These are phyloP conservation scores for Felis catus DNA, from an alignment of 2,113 vertebrate species.

Conservation along the genomic window F.catus_Fca126_mat1.0 CM031416.1:76440501-76441000, in stretches of 20 bases:
- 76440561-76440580: not conserved
- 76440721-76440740: not conserved
- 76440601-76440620: not conserved
- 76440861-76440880: not conserved
- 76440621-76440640: not conserved
- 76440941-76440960: not conserved
- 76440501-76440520: not conserved
- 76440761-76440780: not conserved
- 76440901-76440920: slow-evolving; percentile 16
- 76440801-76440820: not conserved
- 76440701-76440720: not conserved
- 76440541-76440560: not conserved
- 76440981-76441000: not conserved
- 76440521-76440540: not conserved
- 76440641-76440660: not conserved
- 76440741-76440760: not conserved
- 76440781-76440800: not conserved
- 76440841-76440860: not conserved
- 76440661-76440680: not conserved
- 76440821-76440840: not conserved
- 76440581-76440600: not conserved
- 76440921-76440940: not conserved
- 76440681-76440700: not conserved
- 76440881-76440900: not conserved
- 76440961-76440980: not conserved